Base-by-base conservation (phyloP, 1,140 invertebrate species). In the Pogonomyrmex californicus region DNA sequence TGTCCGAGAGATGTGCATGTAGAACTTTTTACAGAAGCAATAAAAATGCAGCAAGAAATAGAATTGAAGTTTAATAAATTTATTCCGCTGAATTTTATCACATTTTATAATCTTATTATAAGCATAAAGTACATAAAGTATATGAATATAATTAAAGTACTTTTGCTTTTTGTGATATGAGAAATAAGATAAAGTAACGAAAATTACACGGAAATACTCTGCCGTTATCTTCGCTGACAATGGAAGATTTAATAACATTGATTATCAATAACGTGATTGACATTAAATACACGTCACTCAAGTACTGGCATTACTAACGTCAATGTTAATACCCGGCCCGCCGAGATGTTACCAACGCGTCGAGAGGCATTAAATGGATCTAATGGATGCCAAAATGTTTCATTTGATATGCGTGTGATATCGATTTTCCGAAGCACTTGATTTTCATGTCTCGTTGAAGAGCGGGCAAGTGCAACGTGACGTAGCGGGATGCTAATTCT, bases 361-460 rank as follows among this genome's bases (percentile, higher is more conserved):
- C 62, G n/a, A 44, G 62, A 41, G 77, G 33, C 14, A 41, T 81
- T 81, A 81, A 81, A 68, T 56, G 23, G 14, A 49, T n/a, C 23
- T 44, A 76, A 76, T 41, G 12, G n/a, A 66, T 49, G n/a, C 17
- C 47, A 51, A 81, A 81, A 68, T 54, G 36, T 54, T 54, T n/a
- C 47, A 79, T 30, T 23, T 68, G 33, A 79, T 23, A 12, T 12
- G 63, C 47, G 1, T 68, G 4, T 70, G 47, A 30, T 81, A 81
- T 81, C 47, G 63, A 70, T 81, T 81, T 68, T n/a, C n/a, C 17
- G 7, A 63, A 2, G 9, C 12, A 33, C 44, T 47, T 70, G 47
- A 51, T 79, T 79, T 68, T 68, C 44, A 14, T 30, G 9, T 30
- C 36, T 54, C n/a, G 14, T 41, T 54, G 44, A 1, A 49, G 30